These are phyloP conservation scores for Monopterus albus DNA, from an alignment of 2,113 vertebrate species.

Conservation along the genomic window DNA sequence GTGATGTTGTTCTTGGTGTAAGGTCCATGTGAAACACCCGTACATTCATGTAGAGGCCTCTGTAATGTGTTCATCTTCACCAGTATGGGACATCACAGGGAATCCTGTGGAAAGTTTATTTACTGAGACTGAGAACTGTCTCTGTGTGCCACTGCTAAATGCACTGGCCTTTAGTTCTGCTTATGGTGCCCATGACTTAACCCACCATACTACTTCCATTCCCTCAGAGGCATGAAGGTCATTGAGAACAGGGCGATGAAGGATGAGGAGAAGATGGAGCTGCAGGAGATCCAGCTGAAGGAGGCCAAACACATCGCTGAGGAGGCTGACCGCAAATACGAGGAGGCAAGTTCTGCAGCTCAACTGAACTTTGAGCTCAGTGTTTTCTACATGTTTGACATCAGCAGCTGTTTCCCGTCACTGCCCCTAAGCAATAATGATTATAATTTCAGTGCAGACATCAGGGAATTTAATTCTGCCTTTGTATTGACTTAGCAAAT, in stretches of 20 bases:
- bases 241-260: conserved; percentile 99
- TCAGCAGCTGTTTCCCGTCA: neutral
- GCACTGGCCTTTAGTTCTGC: neutral
- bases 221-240: conserved; percentile 97
- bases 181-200: neutral
- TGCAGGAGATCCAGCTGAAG: conserved; percentile 98
- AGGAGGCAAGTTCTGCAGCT: conserved; percentile 87
- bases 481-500: neutral
- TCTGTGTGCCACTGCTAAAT: neutral
- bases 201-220: conserved; percentile 1
- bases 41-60: no score
- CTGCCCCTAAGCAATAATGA: neutral
- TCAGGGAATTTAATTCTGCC: neutral
- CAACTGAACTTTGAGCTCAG: conserved; percentile 3
- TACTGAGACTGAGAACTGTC: no score
- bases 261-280: conserved; percentile 99
- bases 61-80: neutral
- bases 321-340: conserved; percentile 98
- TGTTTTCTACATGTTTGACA: neutral
- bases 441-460: neutral
- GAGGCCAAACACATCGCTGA: conserved; percentile 99
- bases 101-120: no score
- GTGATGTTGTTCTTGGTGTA: no score
- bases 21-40: no score
- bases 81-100: neutral